Evolutionary conservation across 2,888 invertebrate species (phyloP).

Genomic region (Portevinia maculata): DNA sequence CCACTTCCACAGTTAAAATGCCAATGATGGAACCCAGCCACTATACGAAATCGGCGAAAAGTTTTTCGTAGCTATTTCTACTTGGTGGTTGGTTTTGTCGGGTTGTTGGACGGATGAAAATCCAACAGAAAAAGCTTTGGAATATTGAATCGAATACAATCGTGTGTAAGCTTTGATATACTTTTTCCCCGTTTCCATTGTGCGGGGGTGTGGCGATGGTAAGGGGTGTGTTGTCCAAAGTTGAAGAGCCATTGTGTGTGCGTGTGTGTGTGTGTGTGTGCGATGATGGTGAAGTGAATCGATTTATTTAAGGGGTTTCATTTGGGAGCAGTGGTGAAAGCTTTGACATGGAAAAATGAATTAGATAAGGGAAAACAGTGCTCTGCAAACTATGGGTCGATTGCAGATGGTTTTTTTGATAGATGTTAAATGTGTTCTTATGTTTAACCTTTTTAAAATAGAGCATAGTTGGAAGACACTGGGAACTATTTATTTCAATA

Average conservation of each 20-base stretch:
- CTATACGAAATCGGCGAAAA: slow-evolving; percentile 77
- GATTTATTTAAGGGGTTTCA: slow-evolving; percentile 56
- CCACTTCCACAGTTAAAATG: slow-evolving; percentile 83
- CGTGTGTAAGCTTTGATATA: slow-evolving; percentile 29
- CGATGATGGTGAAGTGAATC: slow-evolving; percentile 46
- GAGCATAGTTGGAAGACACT: too few relatives aligned
- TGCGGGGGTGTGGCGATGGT: slow-evolving; percentile 23
- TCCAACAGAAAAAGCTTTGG: slow-evolving; percentile 26
- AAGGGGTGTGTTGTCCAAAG: slow-evolving; percentile 20
- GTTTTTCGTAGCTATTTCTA: slow-evolving; percentile 74
- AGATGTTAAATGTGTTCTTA: background rate
- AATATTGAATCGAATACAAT: slow-evolving; percentile 23
- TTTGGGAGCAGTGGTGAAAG: slow-evolving; percentile 22
- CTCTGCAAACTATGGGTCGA: slow-evolving; percentile 47
- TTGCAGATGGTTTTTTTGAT: too few relatives aligned
- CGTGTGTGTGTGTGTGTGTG: slow-evolving; percentile 8
- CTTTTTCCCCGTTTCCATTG: slow-evolving; percentile 16
- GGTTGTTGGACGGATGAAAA: slow-evolving; percentile 6
- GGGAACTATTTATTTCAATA: too few relatives aligned
- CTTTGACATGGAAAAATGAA: slow-evolving; percentile 6
- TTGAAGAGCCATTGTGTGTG: slow-evolving; percentile 7
- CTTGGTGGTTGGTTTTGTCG: slow-evolving; percentile 41
- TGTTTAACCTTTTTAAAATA: too few relatives aligned
- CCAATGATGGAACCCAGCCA: slow-evolving; percentile 81
- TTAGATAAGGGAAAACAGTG: slow-evolving; percentile 3